Evolutionary conservation across 2,888 invertebrate species (phyloP), one percentile per base, ranked within the genome.

Genomic region (Rhopalosiphum nymphaeae): DNA sequence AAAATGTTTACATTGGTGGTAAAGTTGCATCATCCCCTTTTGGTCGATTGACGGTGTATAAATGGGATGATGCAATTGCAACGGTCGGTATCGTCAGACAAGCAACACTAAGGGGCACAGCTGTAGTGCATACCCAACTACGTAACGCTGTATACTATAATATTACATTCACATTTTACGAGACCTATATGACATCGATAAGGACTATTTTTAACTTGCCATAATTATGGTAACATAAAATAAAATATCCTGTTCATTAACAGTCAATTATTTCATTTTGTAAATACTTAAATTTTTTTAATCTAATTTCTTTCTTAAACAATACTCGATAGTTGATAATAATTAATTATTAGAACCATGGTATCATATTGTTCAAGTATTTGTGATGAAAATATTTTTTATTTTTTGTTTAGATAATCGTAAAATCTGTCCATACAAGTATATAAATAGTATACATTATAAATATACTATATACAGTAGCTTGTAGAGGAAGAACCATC

Each of bases 61-160:
- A 78, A 91, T 78, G 78, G 53, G 25, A 67, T 91, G 91, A 91
- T 91, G 91, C 49, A 91, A 91, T 91, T 10, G 46, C 42, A 44
- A 91, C 67, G 21, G 46, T 25, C 21, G 11, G 26, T 90, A 91
- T 78, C 78, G 36, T 78, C 91, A 91, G 25, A 21, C 7, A 46
- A 86, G 29, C 7, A 46, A n/a, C 9, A 36, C 78, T 16, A 4
- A 25, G 53, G 13, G n/a, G 7, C 42, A 21, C 53, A 16, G 53
- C 4, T 10, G 36, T 42, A 56, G 56, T 89, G 53, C 36, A 13
- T 78, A 78, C 9, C 7, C 21, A 42, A 78, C 78, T 25, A 21
- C 36, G 26, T 21, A 25, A 42, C 21, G 36, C 9, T 36, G 53
- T 78, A 36, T 9, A 78, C 36, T 36, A 9, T 36, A 67, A n/a